Conservation (phyloP, 2,888 invertebrate genomes). For the Ceratothoa steindachneri region DNA sequence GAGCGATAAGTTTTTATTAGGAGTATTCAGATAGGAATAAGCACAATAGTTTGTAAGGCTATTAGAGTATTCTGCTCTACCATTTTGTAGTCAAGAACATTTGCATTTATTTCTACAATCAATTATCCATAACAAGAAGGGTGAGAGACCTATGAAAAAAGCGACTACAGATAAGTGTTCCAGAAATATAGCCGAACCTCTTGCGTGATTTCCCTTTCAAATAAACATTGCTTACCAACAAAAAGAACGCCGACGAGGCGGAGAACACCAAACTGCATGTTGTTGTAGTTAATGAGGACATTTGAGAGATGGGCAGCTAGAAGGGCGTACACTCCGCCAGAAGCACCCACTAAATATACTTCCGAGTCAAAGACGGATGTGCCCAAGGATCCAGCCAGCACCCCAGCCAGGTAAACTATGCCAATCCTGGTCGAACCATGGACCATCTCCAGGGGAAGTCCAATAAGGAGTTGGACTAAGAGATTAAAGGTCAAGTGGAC, state of each 20-base stretch:
- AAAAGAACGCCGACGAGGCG: slow-evolving; percentile 83
- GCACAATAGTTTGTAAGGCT: no score
- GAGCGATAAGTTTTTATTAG: no score
- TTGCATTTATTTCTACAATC: no score
- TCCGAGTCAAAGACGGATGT: slow-evolving; percentile 69
- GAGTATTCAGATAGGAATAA: no score
- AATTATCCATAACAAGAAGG: no score
- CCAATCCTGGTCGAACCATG: slow-evolving; percentile 70
- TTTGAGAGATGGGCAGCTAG: slow-evolving; percentile 82
- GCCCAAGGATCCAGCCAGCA: slow-evolving; percentile 68
- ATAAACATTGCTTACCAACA: slow-evolving; percentile 85
- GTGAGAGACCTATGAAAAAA: no score
- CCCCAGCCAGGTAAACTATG: slow-evolving; percentile 69
- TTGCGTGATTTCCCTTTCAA: no score
- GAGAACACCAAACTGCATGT: slow-evolving; percentile 65
- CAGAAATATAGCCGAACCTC: no score
- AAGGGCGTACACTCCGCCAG: slow-evolving; percentile 84
- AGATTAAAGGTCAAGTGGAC: slow-evolving; percentile 74
- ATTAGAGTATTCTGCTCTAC: no score
- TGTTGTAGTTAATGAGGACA: slow-evolving; percentile 60
- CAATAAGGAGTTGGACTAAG: slow-evolving; percentile 86
- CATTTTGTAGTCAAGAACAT: no score
- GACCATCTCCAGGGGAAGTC: slow-evolving; percentile 87
- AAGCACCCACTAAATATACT: slow-evolving; percentile 78
- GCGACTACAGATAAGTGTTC: no score